Percentiles rank a stretch among this genome's conserved stretches.
Evolutionary conservation across 2,113 vertebrate species (phyloP).

Genomic region (Talpa occidentalis): DNA sequence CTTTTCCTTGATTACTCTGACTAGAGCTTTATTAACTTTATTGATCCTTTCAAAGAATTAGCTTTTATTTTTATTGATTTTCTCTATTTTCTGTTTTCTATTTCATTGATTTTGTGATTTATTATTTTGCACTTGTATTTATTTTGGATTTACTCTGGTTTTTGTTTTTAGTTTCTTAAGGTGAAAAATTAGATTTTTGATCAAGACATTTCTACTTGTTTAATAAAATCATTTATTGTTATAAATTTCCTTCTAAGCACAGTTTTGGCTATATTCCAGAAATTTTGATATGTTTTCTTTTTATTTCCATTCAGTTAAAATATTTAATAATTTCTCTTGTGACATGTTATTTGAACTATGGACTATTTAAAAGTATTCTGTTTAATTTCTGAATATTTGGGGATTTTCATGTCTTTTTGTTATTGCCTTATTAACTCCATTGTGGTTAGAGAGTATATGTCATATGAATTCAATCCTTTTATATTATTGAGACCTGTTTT

Average conservation of each 20-base stretch:
- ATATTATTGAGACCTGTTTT: conserved; percentile 42
- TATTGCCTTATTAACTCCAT: conserved; percentile 39
- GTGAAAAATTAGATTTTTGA: background rate
- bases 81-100: conserved; percentile 9
- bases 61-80: conserved; percentile 46
- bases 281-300: background rate
- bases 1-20: background rate
- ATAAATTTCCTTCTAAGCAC: background rate
- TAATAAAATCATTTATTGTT: conserved; percentile 11
- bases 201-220: conserved; percentile 46
- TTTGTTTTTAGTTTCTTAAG: background rate
- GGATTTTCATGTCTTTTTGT: conserved; percentile 30
- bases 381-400: conserved; percentile 57
- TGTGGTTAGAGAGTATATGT: conserved; percentile 5
- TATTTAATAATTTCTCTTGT: conserved; percentile 33
- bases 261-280: background rate
- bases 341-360: background rate
- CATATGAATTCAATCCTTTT: background rate
- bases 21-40: conserved; percentile 1
- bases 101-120: conserved; percentile 1
- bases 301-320: conserved; percentile 33
- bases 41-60: conserved; percentile 28
- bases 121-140: conserved; percentile 34
- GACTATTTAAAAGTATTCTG: conserved; percentile 13
- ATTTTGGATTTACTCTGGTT: background rate